Evolutionary conservation across 2,888 invertebrate genomes (phyloP).

Genomic region (Cybosia mesomella): DNA sequence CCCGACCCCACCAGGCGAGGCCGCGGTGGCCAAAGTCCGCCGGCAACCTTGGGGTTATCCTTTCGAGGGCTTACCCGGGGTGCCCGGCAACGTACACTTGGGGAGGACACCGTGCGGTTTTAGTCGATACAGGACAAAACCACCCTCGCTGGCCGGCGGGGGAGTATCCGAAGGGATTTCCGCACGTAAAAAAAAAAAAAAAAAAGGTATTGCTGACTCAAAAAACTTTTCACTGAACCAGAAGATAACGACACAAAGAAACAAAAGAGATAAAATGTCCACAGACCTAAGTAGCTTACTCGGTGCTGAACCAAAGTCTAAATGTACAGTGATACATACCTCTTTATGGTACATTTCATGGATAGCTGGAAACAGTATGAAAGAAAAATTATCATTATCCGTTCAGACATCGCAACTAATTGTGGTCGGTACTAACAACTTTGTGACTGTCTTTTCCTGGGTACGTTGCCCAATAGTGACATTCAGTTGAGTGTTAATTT

Average conservation of each 20-base stretch:
- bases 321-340: constrained; percentile 21
- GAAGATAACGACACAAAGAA: neutral
- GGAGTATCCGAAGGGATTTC: too few relatives aligned
- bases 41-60: too few relatives aligned
- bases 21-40: too few relatives aligned
- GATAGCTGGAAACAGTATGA: constrained; percentile 28
- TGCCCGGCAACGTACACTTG: too few relatives aligned
- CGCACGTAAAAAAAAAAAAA: too few relatives aligned
- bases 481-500: neutral
- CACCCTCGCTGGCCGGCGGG: too few relatives aligned
- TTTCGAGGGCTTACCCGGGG: too few relatives aligned
- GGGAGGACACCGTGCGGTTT: too few relatives aligned
- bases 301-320: constrained; percentile 23
- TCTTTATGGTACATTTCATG: constrained; percentile 13
- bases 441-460: neutral
- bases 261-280: constrained; percentile 6
- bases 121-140: too few relatives aligned
- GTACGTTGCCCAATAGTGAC: neutral
- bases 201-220: neutral
- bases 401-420: constrained; percentile 14
- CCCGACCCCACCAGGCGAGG: too few relatives aligned
- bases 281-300: constrained; percentile 28
- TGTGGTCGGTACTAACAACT: constrained; percentile 1
- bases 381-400: constrained; percentile 31
- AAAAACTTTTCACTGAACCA: neutral